Evolutionary conservation across 2,888 invertebrate genomes (phyloP).

Genomic region (Nebria salina): DNA sequence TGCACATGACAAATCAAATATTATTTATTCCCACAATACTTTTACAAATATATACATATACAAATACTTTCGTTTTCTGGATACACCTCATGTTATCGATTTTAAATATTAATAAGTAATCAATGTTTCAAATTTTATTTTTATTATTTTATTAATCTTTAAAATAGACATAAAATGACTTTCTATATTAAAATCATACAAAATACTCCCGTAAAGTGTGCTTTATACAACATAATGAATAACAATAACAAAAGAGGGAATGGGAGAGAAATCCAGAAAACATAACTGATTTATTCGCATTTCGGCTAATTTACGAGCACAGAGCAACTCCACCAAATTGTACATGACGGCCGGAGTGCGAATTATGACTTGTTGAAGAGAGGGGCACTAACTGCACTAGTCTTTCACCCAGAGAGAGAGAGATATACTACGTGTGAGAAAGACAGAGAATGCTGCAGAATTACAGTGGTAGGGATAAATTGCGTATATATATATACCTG

Average conservation of each 20-base stretch:
- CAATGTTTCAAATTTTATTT: too few relatives aligned
- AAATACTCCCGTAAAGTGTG: not conserved
- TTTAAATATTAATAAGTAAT: not conserved
- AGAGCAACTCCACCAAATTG: not conserved
- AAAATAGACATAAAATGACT: not conserved
- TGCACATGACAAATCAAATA: not conserved
- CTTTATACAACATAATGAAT: not conserved
- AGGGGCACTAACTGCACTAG: not conserved
- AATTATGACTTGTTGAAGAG: conserved; percentile 1
- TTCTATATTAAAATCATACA: not conserved
- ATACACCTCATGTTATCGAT: not conserved
- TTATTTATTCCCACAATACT: not conserved
- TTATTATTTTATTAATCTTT: too few relatives aligned
- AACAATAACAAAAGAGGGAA: not conserved
- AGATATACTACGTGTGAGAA: not conserved
- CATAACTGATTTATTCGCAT: not conserved
- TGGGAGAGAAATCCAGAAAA: not conserved
- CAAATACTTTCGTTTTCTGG: too few relatives aligned
- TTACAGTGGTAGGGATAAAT: not conserved
- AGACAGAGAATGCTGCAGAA: not conserved
- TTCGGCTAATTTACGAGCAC: not conserved
- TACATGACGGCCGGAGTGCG: not conserved
- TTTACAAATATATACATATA: not conserved
- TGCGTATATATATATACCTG: not conserved
- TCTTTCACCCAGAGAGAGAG: not conserved